Conservation (phyloP, 2,113 vertebrate genomes). For the Paramormyrops kingsleyae region DNA sequence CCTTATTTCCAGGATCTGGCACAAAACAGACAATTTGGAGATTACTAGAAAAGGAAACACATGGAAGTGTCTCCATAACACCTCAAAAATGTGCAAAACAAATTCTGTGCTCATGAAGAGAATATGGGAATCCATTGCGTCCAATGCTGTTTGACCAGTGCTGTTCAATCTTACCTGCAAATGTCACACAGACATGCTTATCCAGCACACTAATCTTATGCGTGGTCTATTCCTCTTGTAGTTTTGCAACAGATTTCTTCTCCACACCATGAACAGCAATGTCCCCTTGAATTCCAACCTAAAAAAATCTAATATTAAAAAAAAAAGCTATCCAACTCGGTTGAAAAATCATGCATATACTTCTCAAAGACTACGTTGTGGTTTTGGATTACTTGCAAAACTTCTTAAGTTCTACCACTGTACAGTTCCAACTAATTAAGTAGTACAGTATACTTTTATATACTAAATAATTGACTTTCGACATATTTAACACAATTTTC, state of each 20-base stretch:
- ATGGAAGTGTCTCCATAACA: background rate
- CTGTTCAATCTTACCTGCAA: background rate
- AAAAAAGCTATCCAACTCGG: background rate
- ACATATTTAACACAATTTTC: too few relatives aligned
- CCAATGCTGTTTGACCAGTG: background rate
- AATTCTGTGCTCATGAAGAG: background rate
- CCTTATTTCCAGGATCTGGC: background rate
- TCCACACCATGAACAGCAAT: background rate
- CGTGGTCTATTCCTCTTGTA: background rate
- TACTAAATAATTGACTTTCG: background rate
- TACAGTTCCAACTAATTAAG: too few relatives aligned
- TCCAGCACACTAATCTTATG: background rate
- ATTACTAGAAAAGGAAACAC: background rate
- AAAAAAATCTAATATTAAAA: background rate
- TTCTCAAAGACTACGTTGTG: background rate
- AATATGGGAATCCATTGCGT: background rate
- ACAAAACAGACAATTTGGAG: background rate
- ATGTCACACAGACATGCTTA: background rate
- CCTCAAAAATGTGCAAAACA: background rate
- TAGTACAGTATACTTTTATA: background rate
- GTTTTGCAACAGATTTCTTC: background rate
- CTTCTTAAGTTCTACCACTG: background rate
- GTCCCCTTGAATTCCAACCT: background rate
- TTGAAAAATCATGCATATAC: background rate
- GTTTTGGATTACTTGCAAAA: background rate